Base-by-base conservation (phyloP, 92 coral and sea anemone species). In the Nematostella vectensis region DNA sequence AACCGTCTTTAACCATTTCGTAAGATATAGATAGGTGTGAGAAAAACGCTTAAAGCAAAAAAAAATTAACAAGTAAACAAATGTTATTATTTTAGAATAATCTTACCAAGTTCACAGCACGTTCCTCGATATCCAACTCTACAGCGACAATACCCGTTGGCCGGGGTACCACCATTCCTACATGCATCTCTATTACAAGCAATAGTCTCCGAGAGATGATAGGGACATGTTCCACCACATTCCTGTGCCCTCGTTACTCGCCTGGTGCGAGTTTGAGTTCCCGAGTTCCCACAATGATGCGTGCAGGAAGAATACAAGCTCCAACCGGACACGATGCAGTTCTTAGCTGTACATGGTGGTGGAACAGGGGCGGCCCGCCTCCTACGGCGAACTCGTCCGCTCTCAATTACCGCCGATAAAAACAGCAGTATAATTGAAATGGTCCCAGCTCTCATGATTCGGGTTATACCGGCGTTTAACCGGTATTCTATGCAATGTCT, bases 131-230 rank as follows among this genome's bases (percentile, higher is more conserved):
- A 59, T 1, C 75, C 75, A 2, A 66, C n/a, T 25, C 55, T 67
- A 51, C 96, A 89, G 0, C 45, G 15, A 57, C 96, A 89, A 0
- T 83, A 71, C 17, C 76, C 85, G 12, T 65, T 56, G 12, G 48
- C 54, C 10, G 96, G 89, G 1, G 72, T 65, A 1, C 95, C 96
- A 19, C 86, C 85, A 52, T 85, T 61, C 60, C 58, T 51, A 39
- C 96, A 89, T 0, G 72, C 68, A 28, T 80, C 59, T 42, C 96
- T 64, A 58, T 89, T 89, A 16, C 95, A 89, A 0, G 74, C 54
- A 31, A 58, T 53, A 1, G 78, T 65, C 43, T 85, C 71, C 0
- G 56, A 21, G 18, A 78, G 21, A 3, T 62, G 62, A n/a, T 69
- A 73, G 67, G n/a, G 54, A 20, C 96, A 87, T 0, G 39, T 48